Evolutionary conservation across 2,888 invertebrate species (phyloP).

Genomic region (Venustoraphidia nigricollis): DNA sequence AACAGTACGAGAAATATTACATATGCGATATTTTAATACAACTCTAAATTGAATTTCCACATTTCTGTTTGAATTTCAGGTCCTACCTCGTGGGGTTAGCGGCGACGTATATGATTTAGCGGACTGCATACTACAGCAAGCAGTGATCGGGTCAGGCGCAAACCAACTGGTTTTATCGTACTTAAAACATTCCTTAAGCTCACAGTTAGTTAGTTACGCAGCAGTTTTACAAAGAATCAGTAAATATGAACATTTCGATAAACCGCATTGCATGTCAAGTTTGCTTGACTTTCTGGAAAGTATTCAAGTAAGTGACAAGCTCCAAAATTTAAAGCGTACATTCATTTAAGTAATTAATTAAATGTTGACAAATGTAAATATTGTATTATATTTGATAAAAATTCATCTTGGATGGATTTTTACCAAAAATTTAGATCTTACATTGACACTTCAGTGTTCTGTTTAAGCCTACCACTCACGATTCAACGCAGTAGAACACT

Average conservation of each 20-base stretch:
- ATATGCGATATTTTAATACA: neutral
- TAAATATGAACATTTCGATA: slow-evolving; percentile 68
- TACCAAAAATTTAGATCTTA: too few relatives aligned
- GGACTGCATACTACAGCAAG: slow-evolving; percentile 87
- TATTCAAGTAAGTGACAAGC: slow-evolving; percentile 26
- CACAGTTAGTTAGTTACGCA: slow-evolving; percentile 81
- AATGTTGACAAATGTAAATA: too few relatives aligned
- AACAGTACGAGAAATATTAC: slow-evolving; percentile 42
- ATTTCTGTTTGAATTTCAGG: slow-evolving; percentile 23
- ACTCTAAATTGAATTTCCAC: neutral
- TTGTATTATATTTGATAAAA: too few relatives aligned
- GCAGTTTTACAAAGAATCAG: slow-evolving; percentile 78
- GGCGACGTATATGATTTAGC: slow-evolving; percentile 88
- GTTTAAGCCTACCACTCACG: too few relatives aligned
- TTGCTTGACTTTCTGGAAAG: slow-evolving; percentile 73
- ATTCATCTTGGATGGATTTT: too few relatives aligned
- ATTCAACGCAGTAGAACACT: too few relatives aligned
- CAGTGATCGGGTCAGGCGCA: slow-evolving; percentile 82
- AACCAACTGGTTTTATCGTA: slow-evolving; percentile 85
- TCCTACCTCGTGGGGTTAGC: slow-evolving; percentile 73
- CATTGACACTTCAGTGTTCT: too few relatives aligned
- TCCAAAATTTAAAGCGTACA: neutral
- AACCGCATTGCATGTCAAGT: slow-evolving; percentile 76
- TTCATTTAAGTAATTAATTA: too few relatives aligned
- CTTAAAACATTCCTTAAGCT: slow-evolving; percentile 78